Conservation (phyloP, 1,140 invertebrate genomes). For the Stegodyphus mimosarum region DNA sequence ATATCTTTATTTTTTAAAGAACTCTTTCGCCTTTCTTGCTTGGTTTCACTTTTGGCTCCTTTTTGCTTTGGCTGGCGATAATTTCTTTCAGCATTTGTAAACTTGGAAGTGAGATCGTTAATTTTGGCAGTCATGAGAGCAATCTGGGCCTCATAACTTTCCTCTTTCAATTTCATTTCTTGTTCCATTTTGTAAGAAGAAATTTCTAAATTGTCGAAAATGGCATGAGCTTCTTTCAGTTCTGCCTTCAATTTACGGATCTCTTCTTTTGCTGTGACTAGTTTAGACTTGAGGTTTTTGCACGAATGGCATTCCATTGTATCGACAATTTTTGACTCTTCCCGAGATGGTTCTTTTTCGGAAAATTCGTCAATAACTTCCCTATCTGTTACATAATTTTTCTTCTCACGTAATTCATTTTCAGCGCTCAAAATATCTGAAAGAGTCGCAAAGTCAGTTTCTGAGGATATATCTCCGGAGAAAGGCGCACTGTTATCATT, state of each 20-base stretch:
- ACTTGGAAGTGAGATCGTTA: conserved; percentile 84
- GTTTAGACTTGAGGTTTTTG: conserved; percentile 10
- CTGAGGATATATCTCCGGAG: too few relatives aligned
- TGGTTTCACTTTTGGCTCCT: conserved; percentile 79
- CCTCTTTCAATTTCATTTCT: conserved; percentile 77
- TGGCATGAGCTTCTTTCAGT: conserved; percentile 80
- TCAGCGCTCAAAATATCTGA: neutral
- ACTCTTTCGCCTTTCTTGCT: conserved; percentile 79
- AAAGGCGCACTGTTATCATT: too few relatives aligned
- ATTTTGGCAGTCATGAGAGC: conserved; percentile 83
- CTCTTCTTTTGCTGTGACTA: conserved; percentile 77
- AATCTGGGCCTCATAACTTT: conserved; percentile 80
- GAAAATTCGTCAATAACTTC: too few relatives aligned
- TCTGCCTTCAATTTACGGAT: conserved; percentile 85
- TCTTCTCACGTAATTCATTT: too few relatives aligned
- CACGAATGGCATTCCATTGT: conserved; percentile 12
- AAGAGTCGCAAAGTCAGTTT: too few relatives aligned
- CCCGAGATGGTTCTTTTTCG: too few relatives aligned
- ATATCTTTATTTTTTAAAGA: conserved; percentile 82
- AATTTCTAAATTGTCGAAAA: conserved; percentile 83
- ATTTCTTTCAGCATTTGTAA: conserved; percentile 83
- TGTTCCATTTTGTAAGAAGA: conserved; percentile 79
- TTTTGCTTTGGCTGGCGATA: conserved; percentile 82
- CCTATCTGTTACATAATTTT: too few relatives aligned
- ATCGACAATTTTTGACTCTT: too few relatives aligned